phyloP scores from a whole-genome alignment of 2,113 vertebrate genomes.

The Tretioscincus oriximinensis region DNA sequence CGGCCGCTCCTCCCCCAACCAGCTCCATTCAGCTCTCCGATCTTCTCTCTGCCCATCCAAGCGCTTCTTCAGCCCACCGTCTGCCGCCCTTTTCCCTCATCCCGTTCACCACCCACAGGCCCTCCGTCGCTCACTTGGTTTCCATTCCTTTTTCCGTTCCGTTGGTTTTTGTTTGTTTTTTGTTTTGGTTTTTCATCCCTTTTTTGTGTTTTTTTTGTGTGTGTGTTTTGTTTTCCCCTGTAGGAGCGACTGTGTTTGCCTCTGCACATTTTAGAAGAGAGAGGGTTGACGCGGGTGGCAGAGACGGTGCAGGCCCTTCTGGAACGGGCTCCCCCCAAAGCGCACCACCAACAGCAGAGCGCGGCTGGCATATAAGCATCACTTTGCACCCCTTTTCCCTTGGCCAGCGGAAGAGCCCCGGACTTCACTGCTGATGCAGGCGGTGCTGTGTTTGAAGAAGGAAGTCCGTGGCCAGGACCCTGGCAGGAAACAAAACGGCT shows the following conservation, averaged over 20 bases:
- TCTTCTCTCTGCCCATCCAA: no score
- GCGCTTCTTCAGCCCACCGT: neutral
- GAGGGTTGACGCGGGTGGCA: conserved; percentile 91
- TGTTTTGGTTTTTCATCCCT: conserved; percentile 68
- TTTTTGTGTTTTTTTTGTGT: conserved; percentile 59
- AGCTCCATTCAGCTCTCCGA: neutral
- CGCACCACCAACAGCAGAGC: conserved; percentile 50
- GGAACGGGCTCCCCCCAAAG: conserved; percentile 88
- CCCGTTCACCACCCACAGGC: conserved; percentile 5
- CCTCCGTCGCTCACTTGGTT: conserved; percentile 50
- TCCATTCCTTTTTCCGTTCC: conserved; percentile 51
- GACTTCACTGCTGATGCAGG: conserved; percentile 57
- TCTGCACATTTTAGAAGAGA: conserved; percentile 98
- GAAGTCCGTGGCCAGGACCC: conserved; percentile 69
- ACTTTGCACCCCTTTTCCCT: conserved; percentile 42
- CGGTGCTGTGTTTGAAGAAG: conserved; percentile 58
- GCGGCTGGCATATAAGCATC: conserved; percentile 72
- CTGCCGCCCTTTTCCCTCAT: conserved; percentile 7
- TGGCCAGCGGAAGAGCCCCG: conserved; percentile 65
- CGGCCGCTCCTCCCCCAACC: neutral
- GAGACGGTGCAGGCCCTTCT: conserved; percentile 90
- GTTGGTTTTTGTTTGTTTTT: neutral
- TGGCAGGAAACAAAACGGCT: conserved; percentile 72
- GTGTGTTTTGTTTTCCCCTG: conserved; percentile 70
- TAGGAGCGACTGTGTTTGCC: conserved; percentile 96